A percentile compares a stretch with the other conserved stretches of the same genome.
phyloP scores from a whole-genome alignment of 2,888 invertebrate genomes.

The Callyntrura sp. region DNA sequence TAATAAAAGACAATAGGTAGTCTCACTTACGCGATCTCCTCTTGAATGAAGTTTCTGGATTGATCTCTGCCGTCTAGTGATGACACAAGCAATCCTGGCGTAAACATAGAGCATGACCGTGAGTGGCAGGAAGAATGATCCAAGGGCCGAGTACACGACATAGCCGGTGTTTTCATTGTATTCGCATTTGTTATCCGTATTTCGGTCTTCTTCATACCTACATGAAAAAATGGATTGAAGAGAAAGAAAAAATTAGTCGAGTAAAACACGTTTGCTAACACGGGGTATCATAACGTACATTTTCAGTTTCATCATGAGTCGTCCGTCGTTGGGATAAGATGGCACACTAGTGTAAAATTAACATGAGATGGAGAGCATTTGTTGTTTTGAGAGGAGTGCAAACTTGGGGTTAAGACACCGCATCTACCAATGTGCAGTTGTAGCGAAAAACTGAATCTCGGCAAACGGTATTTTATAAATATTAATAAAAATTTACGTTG shows the following conservation, averaged over 20 bases:
- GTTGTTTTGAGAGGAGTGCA: no score
- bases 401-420: no score
- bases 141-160: conserved; percentile 97
- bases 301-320: no score
- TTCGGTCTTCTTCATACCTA: conserved; percentile 91
- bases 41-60: conserved; percentile 86
- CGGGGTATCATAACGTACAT: no score
- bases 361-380: no score
- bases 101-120: conserved; percentile 96
- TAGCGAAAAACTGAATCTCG: no score
- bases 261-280: no score
- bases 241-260: neutral
- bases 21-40: conserved; percentile 83
- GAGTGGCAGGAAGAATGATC: conserved; percentile 98
- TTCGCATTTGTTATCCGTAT: conserved; percentile 90
- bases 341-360: no score
- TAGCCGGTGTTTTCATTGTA: conserved; percentile 97
- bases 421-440: no score
- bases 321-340: no score
- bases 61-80: conserved; percentile 90
- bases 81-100: conserved; percentile 89
- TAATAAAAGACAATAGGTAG: neutral
- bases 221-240: neutral
- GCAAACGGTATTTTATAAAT: no score
- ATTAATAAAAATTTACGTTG: no score